Percentiles rank a stretch among this genome's conserved stretches.
Conservation (phyloP, 2,113 vertebrate species). For the Coracopsis vasa region DNA sequence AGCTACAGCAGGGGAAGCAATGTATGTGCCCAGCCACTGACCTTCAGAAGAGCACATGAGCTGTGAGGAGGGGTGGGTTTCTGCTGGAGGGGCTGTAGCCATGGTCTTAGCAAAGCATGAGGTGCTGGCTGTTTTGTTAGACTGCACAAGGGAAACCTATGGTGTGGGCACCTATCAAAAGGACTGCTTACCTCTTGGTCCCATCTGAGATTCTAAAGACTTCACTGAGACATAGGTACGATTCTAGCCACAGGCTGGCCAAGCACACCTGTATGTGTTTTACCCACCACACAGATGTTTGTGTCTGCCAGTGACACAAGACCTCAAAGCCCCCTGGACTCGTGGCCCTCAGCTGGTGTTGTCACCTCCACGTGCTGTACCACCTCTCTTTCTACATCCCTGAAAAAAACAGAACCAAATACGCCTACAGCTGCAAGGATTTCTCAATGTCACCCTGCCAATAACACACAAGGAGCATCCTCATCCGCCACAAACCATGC, state of each 20-base stretch:
- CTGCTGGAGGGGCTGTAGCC: fast-evolving
- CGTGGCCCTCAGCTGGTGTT: fast-evolving
- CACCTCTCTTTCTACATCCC: background rate
- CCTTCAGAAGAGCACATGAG: fast-evolving
- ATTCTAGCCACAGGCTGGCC: background rate
- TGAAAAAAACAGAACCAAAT: background rate
- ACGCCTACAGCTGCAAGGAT: background rate
- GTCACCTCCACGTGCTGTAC: fast-evolving
- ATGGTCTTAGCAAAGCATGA: fast-evolving
- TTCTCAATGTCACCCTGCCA: background rate
- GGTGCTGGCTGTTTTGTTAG: background rate
- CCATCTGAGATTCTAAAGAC: background rate
- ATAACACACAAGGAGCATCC: background rate
- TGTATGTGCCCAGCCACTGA: background rate
- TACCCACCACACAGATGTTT: background rate
- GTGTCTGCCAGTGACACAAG: background rate
- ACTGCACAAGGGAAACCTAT: too few relatives aligned
- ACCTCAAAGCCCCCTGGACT: background rate
- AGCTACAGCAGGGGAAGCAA: background rate
- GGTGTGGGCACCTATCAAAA: background rate
- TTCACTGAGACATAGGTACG: background rate
- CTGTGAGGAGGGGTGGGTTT: background rate
- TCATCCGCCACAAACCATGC: background rate
- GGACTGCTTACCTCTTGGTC: background rate
- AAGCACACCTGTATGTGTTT: background rate